phyloP scores from a whole-genome alignment of 2,113 vertebrate species.

The Notothenia coriiceps region DNA sequence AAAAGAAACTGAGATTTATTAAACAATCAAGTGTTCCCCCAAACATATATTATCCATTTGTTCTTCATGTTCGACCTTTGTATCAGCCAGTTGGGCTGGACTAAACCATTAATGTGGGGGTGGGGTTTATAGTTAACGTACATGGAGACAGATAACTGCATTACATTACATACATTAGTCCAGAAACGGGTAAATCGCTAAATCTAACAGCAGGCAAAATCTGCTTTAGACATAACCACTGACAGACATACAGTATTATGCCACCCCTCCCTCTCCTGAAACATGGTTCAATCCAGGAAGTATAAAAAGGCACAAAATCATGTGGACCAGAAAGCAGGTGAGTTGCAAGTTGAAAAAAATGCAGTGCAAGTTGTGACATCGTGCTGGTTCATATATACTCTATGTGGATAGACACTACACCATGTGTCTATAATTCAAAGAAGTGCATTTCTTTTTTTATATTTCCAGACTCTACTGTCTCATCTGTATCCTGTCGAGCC shows the following conservation, averaged over 20 bases:
- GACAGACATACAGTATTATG: background rate
- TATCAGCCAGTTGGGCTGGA: background rate
- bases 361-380: background rate
- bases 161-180: background rate
- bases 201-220: background rate
- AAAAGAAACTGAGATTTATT: too few relatives aligned
- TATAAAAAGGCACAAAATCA: background rate
- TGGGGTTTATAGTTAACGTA: background rate
- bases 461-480: too few relatives aligned
- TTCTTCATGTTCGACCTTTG: background rate
- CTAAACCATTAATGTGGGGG: background rate
- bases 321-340: background rate
- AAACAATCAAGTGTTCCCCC: too few relatives aligned
- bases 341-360: background rate
- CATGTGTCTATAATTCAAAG: background rate
- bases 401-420: too few relatives aligned
- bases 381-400: background rate
- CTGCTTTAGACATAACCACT: background rate
- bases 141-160: background rate
- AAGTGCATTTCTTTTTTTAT: background rate
- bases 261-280: background rate
- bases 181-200: fast-evolving
- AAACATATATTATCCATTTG: too few relatives aligned
- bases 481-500: background rate
- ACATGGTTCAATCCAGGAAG: conserved; percentile 6